These are phyloP conservation scores for rat (Rattus norvegicus) DNA, from an alignment of 2,113 vertebrate species.

Conservation along the genomic window DNA sequence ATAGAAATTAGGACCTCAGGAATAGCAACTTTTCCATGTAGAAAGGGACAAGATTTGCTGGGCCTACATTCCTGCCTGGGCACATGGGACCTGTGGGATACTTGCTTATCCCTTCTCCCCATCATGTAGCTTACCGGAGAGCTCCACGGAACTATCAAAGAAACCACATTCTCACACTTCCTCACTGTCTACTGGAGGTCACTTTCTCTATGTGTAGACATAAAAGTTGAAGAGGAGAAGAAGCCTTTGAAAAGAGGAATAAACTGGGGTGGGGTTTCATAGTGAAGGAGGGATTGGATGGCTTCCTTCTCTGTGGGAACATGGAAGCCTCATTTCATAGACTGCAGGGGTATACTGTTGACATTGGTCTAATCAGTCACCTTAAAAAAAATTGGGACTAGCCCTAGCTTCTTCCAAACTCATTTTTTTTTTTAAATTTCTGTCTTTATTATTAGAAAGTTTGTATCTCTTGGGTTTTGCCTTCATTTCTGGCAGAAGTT, in stretches of 20 bases:
- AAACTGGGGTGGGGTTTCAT: neutral
- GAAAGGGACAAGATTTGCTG: no score
- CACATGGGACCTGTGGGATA: neutral
- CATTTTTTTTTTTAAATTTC: neutral
- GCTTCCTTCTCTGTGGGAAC: neutral
- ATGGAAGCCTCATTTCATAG: neutral
- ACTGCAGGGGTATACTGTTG: neutral
- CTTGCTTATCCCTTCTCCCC: neutral
- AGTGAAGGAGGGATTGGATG: no score
- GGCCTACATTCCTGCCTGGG: no score
- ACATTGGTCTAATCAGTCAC: neutral
- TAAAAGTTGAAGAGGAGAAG: neutral
- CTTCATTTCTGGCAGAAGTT: conserved; percentile 10
- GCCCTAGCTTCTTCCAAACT: neutral
- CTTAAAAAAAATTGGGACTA: neutral
- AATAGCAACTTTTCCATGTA: neutral
- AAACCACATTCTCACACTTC: rapidly evolving
- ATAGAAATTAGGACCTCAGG: neutral
- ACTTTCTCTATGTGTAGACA: neutral
- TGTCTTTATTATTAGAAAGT: neutral
- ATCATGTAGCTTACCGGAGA: neutral
- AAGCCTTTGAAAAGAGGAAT: neutral
- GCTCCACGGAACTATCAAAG: neutral
- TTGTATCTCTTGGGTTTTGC: neutral
- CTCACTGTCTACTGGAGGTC: neutral